Conservation (phyloP, 2,888 invertebrate species). For the Athripsodes cinereus region DNA sequence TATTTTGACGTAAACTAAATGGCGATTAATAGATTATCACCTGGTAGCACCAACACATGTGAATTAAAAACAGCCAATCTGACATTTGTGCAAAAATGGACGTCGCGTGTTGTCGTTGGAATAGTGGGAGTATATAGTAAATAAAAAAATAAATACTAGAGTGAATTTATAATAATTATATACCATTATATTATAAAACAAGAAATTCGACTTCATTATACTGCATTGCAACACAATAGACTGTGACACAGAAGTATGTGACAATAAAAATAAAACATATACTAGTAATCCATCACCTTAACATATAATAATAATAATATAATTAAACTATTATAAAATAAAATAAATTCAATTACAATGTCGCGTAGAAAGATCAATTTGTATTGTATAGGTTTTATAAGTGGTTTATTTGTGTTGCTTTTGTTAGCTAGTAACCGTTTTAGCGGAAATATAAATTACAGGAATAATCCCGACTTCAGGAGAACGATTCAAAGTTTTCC, state of each 20-base stretch:
- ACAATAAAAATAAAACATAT: conserved; percentile 6
- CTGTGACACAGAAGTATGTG: not conserved
- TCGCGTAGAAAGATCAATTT: conserved; percentile 48
- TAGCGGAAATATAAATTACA: conserved; percentile 49
- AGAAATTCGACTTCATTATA: no score
- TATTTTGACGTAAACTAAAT: not conserved
- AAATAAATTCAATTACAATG: conserved; percentile 36
- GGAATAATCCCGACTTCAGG: conserved; percentile 42
- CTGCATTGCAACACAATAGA: no score
- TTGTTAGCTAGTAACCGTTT: conserved; percentile 52
- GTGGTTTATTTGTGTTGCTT: conserved; percentile 48
- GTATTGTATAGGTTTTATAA: conserved; percentile 50
- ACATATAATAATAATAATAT: no score
- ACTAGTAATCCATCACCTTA: no score
- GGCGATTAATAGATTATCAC: not conserved
- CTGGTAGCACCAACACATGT: not conserved
- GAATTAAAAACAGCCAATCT: not conserved
- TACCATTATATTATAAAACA: no score
- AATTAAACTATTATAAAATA: no score
- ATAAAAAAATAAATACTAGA: not conserved
- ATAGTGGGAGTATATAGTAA: not conserved
- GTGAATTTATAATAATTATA: no score
- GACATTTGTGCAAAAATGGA: not conserved
- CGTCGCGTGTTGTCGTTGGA: not conserved
- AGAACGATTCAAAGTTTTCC: conserved; percentile 37